Base-by-base conservation (phyloP, 1,140 invertebrate species). In the Sipha flava region DNA sequence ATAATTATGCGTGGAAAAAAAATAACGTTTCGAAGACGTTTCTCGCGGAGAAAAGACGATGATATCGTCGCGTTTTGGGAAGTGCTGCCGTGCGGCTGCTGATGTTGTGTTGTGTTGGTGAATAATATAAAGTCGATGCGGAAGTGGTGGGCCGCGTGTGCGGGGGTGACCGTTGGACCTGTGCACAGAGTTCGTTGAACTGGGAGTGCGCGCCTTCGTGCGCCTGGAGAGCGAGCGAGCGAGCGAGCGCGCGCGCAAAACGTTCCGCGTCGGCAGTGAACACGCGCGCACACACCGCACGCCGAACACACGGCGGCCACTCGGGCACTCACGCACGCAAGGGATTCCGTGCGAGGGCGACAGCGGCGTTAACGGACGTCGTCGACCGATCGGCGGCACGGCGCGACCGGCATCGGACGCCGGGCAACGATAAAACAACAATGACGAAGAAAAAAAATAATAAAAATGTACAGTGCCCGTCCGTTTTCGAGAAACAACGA, bases 161-260 rank as follows among this genome's bases (percentile, higher is more conserved):
- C 52, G 73, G 73, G 73, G 73, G 73, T 77, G 73, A 77, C 73
- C 73, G 73, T 77, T 77, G 73, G 73, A 77, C 73, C 73, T 54
- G 73, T 57, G 73, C 73, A 29, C n/a, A 77, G 73, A 77, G 73
- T 77, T 77, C 73, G 16, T 77, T 77, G 73, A 77, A 77, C 73
- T 37, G 49, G 49, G 70, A 75, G 29, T 21, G 62, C 62, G 34
- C 49, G 49, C 23, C 21, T 6, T 26, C 21, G 49, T 26, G 49
- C 54, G 66, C 66, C 66, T 45, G 66, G 66, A 70, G 40, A 70
- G 54, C 54, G 7, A 21, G 54, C 54, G 62, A 18, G 23, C 37
- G 52, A 40, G 31, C n/a, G 34, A 12, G 73, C 52, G 73, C 73
- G 73, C 49, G 73, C 73, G 73, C 73, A 43, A 77, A 77, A 77